Percentiles rank a stretch among this genome's conserved stretches.
Conservation (phyloP, 2,113 vertebrate species). For the Acrocephalus kingi region DNA sequence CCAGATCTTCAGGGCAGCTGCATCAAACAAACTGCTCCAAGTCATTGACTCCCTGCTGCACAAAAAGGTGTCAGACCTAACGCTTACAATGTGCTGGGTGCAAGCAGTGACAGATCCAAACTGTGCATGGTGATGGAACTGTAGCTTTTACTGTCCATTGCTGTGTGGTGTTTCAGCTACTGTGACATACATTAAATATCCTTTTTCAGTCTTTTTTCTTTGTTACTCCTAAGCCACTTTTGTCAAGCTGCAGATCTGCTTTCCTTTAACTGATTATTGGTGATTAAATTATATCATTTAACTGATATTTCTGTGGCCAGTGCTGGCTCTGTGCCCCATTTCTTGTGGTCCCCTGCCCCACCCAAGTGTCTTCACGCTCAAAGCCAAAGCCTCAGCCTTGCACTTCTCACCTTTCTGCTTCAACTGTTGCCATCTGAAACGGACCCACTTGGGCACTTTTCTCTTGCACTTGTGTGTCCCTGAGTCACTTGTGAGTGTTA, state of each 20-base stretch:
- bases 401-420: not conserved
- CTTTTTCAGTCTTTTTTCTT: not conserved
- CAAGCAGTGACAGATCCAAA: not conserved
- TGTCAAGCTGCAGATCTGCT: not conserved
- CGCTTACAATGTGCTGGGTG: accelerated
- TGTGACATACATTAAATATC: not conserved
- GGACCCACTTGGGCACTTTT: too few species aligned
- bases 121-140: not conserved
- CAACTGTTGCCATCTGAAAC: not conserved
- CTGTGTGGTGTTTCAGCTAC: not conserved
- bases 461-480: not conserved
- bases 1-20: not conserved
- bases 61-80: not conserved
- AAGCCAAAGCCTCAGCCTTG: not conserved
- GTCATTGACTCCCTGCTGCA: not conserved
- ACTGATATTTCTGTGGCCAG: not conserved
- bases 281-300: too few species aligned
- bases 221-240: not conserved
- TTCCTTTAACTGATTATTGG: not conserved
- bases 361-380: not conserved
- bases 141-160: not conserved
- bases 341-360: not conserved
- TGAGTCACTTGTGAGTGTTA: not conserved
- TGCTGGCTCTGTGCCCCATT: not conserved
- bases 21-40: not conserved